Evolutionary conservation across 2,797 vertebrate species (phyloP).

Genomic region (Ataeniobius toweri): DNA sequence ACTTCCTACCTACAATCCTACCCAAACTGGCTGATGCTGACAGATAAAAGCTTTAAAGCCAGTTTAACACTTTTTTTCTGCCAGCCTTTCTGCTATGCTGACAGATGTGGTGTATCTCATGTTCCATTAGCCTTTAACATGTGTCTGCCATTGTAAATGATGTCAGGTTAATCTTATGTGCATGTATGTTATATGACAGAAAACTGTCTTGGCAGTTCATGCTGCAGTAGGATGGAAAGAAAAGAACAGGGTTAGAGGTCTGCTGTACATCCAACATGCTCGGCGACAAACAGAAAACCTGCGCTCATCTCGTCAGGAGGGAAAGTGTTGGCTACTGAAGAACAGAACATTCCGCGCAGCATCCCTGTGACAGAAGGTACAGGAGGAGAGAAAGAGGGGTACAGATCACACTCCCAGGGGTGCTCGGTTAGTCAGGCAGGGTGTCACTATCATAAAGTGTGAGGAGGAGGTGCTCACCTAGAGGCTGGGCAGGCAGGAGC

Average conservation of each 20-base stretch:
- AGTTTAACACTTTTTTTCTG: not conserved
- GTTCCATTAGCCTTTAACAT: not conserved
- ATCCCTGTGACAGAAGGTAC: constrained; percentile 29
- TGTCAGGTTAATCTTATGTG: not conserved
- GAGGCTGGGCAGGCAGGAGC: not conserved
- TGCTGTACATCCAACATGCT: constrained; percentile 28
- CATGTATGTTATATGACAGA: not conserved
- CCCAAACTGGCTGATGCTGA: not conserved
- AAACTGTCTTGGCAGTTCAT: constrained; percentile 13
- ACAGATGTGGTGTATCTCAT: not conserved
- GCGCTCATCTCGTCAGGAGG: constrained; percentile 8
- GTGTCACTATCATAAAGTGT: constrained; percentile 8
- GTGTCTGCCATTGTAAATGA: not conserved
- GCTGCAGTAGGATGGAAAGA: not conserved
- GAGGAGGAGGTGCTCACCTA: constrained; percentile 14
- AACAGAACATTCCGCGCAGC: constrained; percentile 18
- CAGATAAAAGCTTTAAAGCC: not conserved
- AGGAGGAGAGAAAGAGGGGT: constrained; percentile 18
- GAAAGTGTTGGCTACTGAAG: constrained; percentile 16
- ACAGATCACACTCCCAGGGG: constrained; percentile 23
- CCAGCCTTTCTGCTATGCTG: not conserved
- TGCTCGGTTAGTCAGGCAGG: constrained; percentile 13
- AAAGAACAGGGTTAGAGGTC: constrained; percentile 12
- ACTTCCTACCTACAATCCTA: not conserved
- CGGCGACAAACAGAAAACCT: constrained; percentile 11